Evolutionary conservation across 30 jellyfish, hydroid and myxozoan species (phyloP), one percentile per base, ranked within the genome.

Genomic region (Cassiopea andromeda): DNA sequence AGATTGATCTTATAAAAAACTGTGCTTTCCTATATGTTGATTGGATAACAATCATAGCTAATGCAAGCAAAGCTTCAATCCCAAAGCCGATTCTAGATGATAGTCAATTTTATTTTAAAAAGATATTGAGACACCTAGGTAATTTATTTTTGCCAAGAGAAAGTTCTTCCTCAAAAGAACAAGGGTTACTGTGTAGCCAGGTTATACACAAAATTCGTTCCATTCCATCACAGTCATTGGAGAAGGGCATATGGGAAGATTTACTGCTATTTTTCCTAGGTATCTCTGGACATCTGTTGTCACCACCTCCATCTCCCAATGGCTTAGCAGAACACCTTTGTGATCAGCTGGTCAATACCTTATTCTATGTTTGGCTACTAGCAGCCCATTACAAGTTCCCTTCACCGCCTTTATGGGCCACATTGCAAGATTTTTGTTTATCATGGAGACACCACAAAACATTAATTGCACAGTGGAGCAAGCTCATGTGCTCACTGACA

Each of bases 311-410:
- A 6, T 78, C 75, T 10, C 92, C 91, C 18, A 85, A 97, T 46
- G 98, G 99, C 15, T 87, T 96, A 1, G 99, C 99, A 1, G 99
- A 91, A 70, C 96, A 83, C n/a, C 91, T 96, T 16, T 96, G 99
- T 80, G 99, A 92, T 44, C 96, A 92, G 87, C 87, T 96, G 73
- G 89, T 96, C 59, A 88, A 91, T 54, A 78, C 97, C 2, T 57
- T 96, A 18, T 80, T 96, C 27, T 84, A 17, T 68, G 98, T 92
- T 27, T 96, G 99, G 99, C 92, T 96, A 8, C 94, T 85, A 14
- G 97, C 97, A 7, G 92, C 93, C 46, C 88, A 92, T 60, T 44
- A 78, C 38, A 73, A 91, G 58, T 96, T 96, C 81, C 99, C 99
- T 0, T 73, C 99, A 48, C 99, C 99, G 1, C 92, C 99, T 6